phyloP scores from a whole-genome alignment of 1,140 invertebrate species.

The Zaprionus africanus region DNA sequence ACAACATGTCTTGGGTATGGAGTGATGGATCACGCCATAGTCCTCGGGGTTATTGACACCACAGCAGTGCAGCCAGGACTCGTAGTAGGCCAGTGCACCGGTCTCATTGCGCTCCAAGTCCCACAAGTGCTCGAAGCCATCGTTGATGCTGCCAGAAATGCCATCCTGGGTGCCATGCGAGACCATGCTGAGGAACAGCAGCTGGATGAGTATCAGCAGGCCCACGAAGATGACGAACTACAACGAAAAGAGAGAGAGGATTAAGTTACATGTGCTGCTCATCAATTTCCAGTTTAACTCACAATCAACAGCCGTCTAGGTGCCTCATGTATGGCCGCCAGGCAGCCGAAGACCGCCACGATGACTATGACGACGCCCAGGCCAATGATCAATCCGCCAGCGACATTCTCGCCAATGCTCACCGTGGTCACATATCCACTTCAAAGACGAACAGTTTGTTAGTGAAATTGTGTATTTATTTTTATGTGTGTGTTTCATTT shows the following conservation, averaged over 20 bases:
- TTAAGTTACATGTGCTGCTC: not conserved
- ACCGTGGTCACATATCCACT: constrained; percentile 64
- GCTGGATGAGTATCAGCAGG: constrained; percentile 64
- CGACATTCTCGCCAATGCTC: constrained; percentile 77
- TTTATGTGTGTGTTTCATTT: not conserved
- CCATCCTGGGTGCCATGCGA: constrained; percentile 76
- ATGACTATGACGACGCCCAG: constrained; percentile 70
- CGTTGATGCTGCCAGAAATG: constrained; percentile 72
- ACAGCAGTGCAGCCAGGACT: constrained; percentile 77
- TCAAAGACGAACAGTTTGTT: not conserved
- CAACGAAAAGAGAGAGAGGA: not conserved
- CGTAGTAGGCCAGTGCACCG: constrained; percentile 72
- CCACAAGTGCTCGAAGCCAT: constrained; percentile 75
- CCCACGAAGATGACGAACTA: constrained; percentile 60
- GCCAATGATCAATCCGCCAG: constrained; percentile 72
- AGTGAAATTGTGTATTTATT: too few relatives aligned
- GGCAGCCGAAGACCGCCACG: constrained; percentile 72
- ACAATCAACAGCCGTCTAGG: constrained; percentile 64
- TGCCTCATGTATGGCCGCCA: constrained; percentile 73
- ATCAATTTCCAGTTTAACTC: constrained; percentile 21
- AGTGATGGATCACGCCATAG: constrained; percentile 64
- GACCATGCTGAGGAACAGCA: constrained; percentile 74
- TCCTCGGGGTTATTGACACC: constrained; percentile 71
- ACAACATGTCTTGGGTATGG: constrained; percentile 68
- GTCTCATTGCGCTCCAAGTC: constrained; percentile 60